These are phyloP conservation scores for Aplidium turbinatum DNA, from an alignment of 23 tunicate species.

Conservation along the genomic window DNA sequence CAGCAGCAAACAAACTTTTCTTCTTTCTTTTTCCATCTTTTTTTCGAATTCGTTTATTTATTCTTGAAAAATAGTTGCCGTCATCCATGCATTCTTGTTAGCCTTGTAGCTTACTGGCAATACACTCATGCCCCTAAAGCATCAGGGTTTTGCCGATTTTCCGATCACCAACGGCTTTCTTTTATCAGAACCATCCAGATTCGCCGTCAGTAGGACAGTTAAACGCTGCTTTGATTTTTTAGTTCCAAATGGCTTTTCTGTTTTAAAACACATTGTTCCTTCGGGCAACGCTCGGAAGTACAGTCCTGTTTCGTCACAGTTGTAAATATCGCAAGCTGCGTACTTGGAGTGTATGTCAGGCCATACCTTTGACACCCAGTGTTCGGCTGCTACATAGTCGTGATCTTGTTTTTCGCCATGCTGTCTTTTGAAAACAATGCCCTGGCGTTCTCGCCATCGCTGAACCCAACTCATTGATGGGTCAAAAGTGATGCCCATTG, in stretches of 20 bases:
- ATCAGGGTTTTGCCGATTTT: slow-evolving; percentile 30
- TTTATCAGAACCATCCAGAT: slow-evolving; percentile 43
- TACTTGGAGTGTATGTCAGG: slow-evolving; percentile 21
- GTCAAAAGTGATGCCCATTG: slow-evolving; percentile 17
- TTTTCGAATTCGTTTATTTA: slow-evolving; percentile 13
- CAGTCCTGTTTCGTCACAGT: slow-evolving; percentile 25
- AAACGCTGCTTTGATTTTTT: slow-evolving; percentile 39
- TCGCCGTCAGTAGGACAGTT: slow-evolving; percentile 10
- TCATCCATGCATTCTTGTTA: slow-evolving; percentile 34
- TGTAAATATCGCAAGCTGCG: slow-evolving; percentile 1
- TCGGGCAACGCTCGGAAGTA: slow-evolving; percentile 20
- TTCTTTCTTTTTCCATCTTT: slow-evolving; percentile 11
- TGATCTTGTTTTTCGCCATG: slow-evolving; percentile 45
- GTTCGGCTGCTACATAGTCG: slow-evolving; percentile 37
- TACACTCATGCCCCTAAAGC: slow-evolving; percentile 29
- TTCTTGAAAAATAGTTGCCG: slow-evolving; percentile 16
- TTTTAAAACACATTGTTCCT: slow-evolving; percentile 35
- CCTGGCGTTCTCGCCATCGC: slow-evolving; percentile 22
- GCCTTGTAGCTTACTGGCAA: slow-evolving; percentile 17
- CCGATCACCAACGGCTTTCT: slow-evolving; percentile 20
- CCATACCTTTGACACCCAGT: slow-evolving; percentile 32
- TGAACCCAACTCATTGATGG: slow-evolving; percentile 20
- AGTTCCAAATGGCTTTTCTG: slow-evolving; percentile 20
- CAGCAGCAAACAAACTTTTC: slow-evolving; percentile 33
- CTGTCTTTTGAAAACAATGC: slow-evolving; percentile 34